These are phyloP conservation scores for Pteronotus mesoamericanus DNA, from an alignment of 2,797 vertebrate species.

Conservation along the genomic window DNA sequence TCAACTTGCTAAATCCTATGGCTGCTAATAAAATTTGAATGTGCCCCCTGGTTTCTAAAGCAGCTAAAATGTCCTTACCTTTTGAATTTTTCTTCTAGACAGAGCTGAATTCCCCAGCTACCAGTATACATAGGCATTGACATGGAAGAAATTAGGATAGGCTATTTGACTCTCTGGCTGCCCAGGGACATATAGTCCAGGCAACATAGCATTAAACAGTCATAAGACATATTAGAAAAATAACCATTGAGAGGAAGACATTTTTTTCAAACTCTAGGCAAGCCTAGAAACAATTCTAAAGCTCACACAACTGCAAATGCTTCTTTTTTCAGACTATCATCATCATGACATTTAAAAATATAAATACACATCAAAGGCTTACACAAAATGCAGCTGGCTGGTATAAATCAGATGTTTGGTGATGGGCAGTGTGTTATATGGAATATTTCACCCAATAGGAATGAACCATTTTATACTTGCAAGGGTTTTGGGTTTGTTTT, in stretches of 20 bases:
- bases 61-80: neutral
- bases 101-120: neutral
- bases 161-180: neutral
- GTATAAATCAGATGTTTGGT: constrained; percentile 48
- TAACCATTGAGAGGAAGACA: neutral
- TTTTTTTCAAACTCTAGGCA: constrained; percentile 33
- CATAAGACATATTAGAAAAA: constrained; percentile 8
- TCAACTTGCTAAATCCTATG: neutral
- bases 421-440: constrained; percentile 23
- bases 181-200: neutral
- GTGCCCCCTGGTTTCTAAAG: neutral
- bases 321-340: constrained; percentile 18
- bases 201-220: neutral
- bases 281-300: constrained; percentile 43
- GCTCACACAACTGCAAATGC: constrained; percentile 32
- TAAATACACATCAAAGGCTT: constrained; percentile 47
- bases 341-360: constrained; percentile 54
- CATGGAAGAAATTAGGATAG: constrained; percentile 21
- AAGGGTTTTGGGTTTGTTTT: neutral
- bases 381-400: constrained; percentile 55
- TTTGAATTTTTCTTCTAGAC: neutral
- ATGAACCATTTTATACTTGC: constrained; percentile 45
- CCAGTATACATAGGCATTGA: neutral
- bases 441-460: constrained; percentile 37
- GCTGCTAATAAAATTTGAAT: neutral